A percentile compares a stretch with the other conserved stretches of the same genome.
These are phyloP conservation scores for Geotrupes spiniger DNA, from an alignment of 2,888 invertebrate genomes.

Conservation along the genomic window DNA sequence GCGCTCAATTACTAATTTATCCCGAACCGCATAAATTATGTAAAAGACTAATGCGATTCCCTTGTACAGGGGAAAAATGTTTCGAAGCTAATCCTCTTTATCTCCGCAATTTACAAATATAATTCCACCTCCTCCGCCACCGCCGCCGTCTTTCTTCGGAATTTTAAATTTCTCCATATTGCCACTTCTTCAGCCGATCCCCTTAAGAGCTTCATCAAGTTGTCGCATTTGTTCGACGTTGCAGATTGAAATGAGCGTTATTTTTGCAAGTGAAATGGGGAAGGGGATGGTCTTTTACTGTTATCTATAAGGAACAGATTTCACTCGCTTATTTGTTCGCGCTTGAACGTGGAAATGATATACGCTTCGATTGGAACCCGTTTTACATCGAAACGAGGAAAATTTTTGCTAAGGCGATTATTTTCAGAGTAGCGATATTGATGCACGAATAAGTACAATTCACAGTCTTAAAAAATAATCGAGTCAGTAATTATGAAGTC, in stretches of 20 bases:
- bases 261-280: conserved; percentile 45
- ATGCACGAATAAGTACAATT: too few species aligned
- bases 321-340: conserved; percentile 39
- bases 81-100: conserved; percentile 4
- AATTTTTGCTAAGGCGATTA: too few species aligned
- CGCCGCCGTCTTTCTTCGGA: not conserved
- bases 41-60: too few species aligned
- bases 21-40: too few species aligned
- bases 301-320: conserved; percentile 41
- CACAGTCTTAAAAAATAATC: too few species aligned
- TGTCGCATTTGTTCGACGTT: conserved; percentile 32
- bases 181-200: conserved; percentile 24
- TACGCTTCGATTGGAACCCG: too few species aligned
- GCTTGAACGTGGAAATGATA: conserved; percentile 25
- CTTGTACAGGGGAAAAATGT: not conserved
- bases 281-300: conserved; percentile 40
- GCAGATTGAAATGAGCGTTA: conserved; percentile 36
- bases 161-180: conserved; percentile 18
- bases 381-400: too few species aligned
- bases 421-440: too few species aligned
- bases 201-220: conserved; percentile 25
- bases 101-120: not conserved
- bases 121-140: conserved; percentile 3
- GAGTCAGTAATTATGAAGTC: too few species aligned
- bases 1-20: too few species aligned